A percentile compares a stretch with the other conserved stretches of the same genome.
These are phyloP conservation scores for Psettodes erumei DNA, from an alignment of 2,113 vertebrate genomes.

Conservation along the genomic window DNA sequence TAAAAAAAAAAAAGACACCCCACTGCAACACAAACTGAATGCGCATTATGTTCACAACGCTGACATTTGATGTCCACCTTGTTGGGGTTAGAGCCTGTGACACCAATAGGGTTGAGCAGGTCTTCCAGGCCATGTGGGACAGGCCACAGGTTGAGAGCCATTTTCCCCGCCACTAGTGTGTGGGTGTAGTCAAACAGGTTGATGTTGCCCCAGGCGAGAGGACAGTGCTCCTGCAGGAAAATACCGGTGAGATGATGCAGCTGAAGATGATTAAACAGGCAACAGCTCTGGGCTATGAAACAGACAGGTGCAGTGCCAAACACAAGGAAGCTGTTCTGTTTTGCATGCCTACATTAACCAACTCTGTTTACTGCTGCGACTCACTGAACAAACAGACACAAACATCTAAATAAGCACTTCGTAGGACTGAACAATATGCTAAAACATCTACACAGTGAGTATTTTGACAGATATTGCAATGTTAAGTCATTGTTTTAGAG, in stretches of 20 bases:
- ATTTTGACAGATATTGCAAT: no score
- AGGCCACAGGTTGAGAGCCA: slow-evolving; percentile 98
- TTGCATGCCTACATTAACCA: neutral
- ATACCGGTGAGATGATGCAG: slow-evolving; percentile 23
- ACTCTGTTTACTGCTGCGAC: neutral
- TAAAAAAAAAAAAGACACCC: neutral
- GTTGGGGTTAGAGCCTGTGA: slow-evolving; percentile 98
- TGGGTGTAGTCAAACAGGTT: slow-evolving; percentile 99
- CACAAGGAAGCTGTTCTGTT: neutral
- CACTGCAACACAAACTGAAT: neutral
- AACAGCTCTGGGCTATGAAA: slow-evolving; percentile 25
- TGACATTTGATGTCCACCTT: slow-evolving; percentile 83
- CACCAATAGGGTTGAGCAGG: slow-evolving; percentile 96
- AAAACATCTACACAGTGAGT: no score
- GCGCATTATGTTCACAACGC: neutral
- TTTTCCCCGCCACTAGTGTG: slow-evolving; percentile 97
- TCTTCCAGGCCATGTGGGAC: slow-evolving; percentile 98
- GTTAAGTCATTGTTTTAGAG: no score
- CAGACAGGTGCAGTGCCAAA: slow-evolving; percentile 10
- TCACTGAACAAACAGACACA: neutral
- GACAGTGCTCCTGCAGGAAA: slow-evolving; percentile 92
- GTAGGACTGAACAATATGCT: no score
- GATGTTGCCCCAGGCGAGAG: slow-evolving; percentile 98
- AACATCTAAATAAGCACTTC: no score
- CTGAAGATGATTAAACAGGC: slow-evolving; percentile 37